phyloP scores from a whole-genome alignment of 1,140 invertebrate species.

The Trichonephila clavipes region DNA sequence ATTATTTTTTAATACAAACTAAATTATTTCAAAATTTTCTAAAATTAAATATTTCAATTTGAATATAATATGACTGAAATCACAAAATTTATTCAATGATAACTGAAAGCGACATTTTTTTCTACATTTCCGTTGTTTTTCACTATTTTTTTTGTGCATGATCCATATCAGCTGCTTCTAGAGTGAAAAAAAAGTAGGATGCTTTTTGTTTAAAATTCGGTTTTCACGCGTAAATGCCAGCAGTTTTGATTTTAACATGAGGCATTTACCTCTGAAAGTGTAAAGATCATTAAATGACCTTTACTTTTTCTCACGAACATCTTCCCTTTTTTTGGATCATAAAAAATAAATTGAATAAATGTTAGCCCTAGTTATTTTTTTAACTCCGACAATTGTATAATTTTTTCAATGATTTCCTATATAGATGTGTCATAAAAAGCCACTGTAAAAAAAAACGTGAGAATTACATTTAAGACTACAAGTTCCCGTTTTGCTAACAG shows the following conservation, averaged over 20 bases:
- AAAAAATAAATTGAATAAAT: neutral
- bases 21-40: too few relatives aligned
- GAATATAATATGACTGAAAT: too few relatives aligned
- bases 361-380: neutral
- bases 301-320: neutral
- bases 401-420: neutral
- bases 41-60: too few relatives aligned
- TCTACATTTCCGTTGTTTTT: neutral
- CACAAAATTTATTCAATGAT: too few relatives aligned
- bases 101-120: neutral
- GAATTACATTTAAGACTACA: neutral
- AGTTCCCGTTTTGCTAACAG: neutral
- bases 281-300: neutral
- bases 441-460: neutral
- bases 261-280: constrained; percentile 5
- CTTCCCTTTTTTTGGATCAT: neutral
- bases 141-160: too few relatives aligned
- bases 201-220: neutral
- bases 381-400: neutral
- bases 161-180: neutral
- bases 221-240: too few relatives aligned
- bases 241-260: neutral
- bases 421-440: neutral
- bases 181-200: neutral
- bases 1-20: too few relatives aligned